A percentile compares a stretch with the other conserved stretches of the same genome.
These are phyloP conservation scores for Siniperca undulata DNA, from an alignment of 2,797 vertebrate species.

Conservation along the genomic window DNA sequence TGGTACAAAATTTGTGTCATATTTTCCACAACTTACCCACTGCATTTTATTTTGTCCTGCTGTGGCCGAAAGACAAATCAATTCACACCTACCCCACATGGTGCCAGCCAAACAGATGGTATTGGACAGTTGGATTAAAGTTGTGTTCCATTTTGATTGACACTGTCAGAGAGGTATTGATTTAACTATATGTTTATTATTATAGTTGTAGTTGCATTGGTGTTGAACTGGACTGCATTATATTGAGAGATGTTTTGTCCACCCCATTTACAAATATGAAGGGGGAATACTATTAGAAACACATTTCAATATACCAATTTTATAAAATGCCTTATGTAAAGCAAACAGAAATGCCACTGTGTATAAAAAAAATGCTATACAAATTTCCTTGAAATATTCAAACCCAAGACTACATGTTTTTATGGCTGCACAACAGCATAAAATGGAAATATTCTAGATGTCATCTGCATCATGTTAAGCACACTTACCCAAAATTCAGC, in stretches of 20 bases:
- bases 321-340: neutral
- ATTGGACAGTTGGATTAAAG: constrained; percentile 13
- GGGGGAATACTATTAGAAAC: neutral
- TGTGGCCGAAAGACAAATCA: neutral
- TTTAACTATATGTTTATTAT: neutral
- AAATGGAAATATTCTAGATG: constrained; percentile 34
- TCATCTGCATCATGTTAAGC: constrained; percentile 31
- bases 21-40: neutral
- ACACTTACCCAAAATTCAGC: constrained; percentile 8
- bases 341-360: neutral
- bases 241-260: neutral
- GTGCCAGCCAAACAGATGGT: constrained; percentile 12
- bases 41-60: neutral
- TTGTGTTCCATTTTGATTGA: neutral
- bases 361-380: neutral
- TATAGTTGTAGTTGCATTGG: neutral
- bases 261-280: neutral
- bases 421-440: constrained; percentile 2
- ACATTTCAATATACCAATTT: neutral
- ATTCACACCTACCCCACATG: constrained; percentile 3
- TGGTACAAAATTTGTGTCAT: too few relatives aligned
- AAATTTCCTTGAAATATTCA: constrained; percentile 18
- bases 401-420: neutral
- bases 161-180: neutral
- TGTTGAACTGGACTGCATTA: neutral